These are phyloP conservation scores for Oreamnos americanus DNA, from an alignment of 2,113 vertebrate species.

Conservation along the genomic window DNA sequence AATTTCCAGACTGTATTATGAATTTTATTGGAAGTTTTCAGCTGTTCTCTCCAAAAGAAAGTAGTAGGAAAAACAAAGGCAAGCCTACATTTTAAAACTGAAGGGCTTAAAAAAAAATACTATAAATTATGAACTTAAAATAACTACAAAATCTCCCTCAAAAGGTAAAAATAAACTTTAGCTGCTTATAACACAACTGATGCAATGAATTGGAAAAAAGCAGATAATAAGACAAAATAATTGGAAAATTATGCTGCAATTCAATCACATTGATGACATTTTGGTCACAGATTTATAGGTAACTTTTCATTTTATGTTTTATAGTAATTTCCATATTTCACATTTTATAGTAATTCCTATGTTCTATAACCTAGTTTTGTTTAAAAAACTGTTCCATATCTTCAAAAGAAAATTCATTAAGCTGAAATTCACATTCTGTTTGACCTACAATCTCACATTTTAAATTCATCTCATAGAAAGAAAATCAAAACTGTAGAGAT, in stretches of 20 bases:
- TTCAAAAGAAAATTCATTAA: neutral
- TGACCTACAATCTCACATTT: neutral
- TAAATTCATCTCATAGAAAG: neutral
- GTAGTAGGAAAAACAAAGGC: neutral
- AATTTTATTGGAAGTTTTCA: neutral
- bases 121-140: constrained; percentile 21
- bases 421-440: neutral
- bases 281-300: neutral
- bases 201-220: neutral
- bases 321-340: neutral
- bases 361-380: neutral
- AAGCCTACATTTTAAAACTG: neutral
- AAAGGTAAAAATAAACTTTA: neutral
- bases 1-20: neutral
- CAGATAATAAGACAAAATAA: neutral
- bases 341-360: neutral
- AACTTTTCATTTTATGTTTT: neutral
- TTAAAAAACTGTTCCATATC: neutral
- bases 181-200: neutral
- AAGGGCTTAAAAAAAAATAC: neutral
- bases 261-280: neutral
- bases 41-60: neutral
- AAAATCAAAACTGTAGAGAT: neutral
- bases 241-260: neutral
- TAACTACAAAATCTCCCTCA: neutral